A percentile compares a stretch with the other conserved stretches of the same genome.
These are phyloP conservation scores for Sternotherus odoratus DNA, from an alignment of 2,797 vertebrate genomes.

Conservation along the genomic window DNA sequence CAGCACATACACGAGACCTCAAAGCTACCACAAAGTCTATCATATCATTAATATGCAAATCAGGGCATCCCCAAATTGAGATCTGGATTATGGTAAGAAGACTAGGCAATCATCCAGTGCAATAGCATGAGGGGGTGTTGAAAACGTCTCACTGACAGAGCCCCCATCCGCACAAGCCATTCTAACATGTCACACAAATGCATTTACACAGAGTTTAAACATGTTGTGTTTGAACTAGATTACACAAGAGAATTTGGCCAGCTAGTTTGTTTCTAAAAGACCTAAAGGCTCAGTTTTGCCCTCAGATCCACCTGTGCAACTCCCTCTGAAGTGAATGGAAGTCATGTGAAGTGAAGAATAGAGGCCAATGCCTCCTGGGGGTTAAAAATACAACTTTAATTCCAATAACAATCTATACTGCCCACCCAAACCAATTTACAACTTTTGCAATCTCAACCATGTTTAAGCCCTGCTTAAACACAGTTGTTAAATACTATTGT, in stretches of 20 bases:
- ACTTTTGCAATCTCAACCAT: neutral
- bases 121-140: constrained; percentile 58
- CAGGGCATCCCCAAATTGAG: constrained; percentile 41
- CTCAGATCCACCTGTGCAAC: neutral
- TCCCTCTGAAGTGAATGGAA: neutral
- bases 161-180: constrained; percentile 39
- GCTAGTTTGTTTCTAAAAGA: neutral
- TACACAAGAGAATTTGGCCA: neutral
- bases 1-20: neutral
- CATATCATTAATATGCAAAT: constrained; percentile 39
- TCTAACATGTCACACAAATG: constrained; percentile 38
- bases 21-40: neutral
- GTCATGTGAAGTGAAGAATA: neutral
- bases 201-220: constrained; percentile 32
- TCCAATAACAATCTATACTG: accelerated
- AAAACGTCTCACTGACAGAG: constrained; percentile 48
- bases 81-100: constrained; percentile 46
- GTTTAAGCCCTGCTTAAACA: neutral
- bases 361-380: neutral
- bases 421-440: neutral
- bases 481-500: neutral
- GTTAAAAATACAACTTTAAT: neutral
- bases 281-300: neutral
- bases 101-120: constrained; percentile 70
- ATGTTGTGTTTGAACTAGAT: neutral